These are phyloP conservation scores for Phainopepla nitens DNA, from an alignment of 2,113 vertebrate species.

Conservation along the genomic window DNA sequence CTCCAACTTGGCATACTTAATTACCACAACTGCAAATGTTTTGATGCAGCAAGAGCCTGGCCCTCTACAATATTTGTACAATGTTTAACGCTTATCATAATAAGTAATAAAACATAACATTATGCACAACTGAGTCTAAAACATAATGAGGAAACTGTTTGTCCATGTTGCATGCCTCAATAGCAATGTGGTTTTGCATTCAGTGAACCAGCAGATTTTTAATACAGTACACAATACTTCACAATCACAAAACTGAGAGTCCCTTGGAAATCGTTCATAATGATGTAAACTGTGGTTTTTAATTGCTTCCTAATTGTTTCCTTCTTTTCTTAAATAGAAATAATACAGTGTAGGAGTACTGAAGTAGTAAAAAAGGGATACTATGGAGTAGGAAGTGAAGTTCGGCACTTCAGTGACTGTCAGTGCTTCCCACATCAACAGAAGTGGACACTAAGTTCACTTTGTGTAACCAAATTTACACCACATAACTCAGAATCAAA, in stretches of 20 bases:
- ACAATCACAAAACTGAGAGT: neutral
- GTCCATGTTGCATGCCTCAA: accelerated
- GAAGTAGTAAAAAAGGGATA: neutral
- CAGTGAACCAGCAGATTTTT: neutral
- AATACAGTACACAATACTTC: neutral
- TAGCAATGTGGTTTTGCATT: neutral
- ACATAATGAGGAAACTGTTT: neutral
- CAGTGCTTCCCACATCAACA: neutral
- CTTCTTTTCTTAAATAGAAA: neutral
- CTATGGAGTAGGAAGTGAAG: neutral
- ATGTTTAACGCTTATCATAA: neutral
- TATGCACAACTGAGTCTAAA: neutral
- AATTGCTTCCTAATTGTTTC: neutral
- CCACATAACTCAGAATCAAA: neutral
- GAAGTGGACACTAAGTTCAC: neutral
- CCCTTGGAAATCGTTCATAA: neutral
- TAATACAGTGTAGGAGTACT: neutral
- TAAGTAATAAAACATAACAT: neutral
- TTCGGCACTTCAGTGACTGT: neutral
- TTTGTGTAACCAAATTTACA: neutral
- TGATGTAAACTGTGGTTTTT: neutral
- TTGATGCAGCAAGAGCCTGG: neutral
- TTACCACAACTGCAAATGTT: neutral
- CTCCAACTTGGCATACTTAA: neutral
- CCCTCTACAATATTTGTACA: neutral